These are phyloP conservation scores for Pelobates fuscus DNA, from an alignment of 2,113 vertebrate genomes.

Conservation along the genomic window DNA sequence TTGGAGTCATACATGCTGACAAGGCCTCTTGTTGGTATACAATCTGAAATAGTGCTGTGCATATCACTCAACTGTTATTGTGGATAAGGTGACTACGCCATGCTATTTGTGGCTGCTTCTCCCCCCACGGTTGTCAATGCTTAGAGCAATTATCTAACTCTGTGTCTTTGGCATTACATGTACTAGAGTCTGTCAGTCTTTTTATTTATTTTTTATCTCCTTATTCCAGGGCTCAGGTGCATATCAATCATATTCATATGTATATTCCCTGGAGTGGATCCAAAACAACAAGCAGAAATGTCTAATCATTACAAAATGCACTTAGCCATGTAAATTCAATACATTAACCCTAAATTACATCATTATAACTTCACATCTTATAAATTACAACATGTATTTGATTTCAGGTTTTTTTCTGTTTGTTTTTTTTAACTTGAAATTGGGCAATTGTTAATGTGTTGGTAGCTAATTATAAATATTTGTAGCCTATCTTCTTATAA, in stretches of 20 bases:
- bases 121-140: too few species aligned
- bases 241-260: constrained; percentile 1
- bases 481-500: too few species aligned
- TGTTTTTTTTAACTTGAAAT: too few species aligned
- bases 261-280: constrained; percentile 8
- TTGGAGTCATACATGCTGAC: too few species aligned
- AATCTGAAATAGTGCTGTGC: too few species aligned
- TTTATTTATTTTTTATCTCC: background rate
- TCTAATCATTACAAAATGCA: background rate
- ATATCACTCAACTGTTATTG: too few species aligned
- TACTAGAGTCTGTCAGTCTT: background rate
- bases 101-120: too few species aligned
- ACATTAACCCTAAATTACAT: background rate
- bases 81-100: too few species aligned
- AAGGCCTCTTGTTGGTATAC: too few species aligned
- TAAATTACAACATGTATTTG: background rate
- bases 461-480: too few species aligned
- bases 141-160: background rate
- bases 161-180: background rate
- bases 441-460: too few species aligned
- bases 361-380: background rate
- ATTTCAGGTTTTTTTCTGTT: too few species aligned
- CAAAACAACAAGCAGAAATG: background rate
- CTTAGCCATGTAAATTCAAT: background rate
- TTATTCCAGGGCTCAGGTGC: constrained; percentile 17